phyloP scores from a whole-genome alignment of 2,888 invertebrate genomes.

The Diarsia dahlii region DNA sequence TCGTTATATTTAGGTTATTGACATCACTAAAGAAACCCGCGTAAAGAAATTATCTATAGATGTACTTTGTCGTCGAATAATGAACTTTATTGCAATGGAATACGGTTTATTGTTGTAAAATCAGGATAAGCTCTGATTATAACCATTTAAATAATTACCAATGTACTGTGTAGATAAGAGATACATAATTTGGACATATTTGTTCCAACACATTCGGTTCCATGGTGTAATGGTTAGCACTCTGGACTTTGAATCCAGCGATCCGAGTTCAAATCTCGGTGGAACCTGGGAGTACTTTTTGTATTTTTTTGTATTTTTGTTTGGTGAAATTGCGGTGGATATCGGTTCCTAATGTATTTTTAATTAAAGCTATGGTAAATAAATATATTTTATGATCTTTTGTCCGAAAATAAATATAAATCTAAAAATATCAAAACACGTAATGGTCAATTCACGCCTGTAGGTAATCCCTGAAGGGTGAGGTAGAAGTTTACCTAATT shows the following conservation, averaged over 20 bases:
- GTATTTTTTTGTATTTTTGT: background rate
- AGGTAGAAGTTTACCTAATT: too few species aligned
- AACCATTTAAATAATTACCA: slow-evolving; percentile 21
- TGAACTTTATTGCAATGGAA: background rate
- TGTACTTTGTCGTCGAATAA: slow-evolving; percentile 1
- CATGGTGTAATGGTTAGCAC: slow-evolving; percentile 96
- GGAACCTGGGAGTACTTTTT: slow-evolving; percentile 88
- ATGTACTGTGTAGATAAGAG: slow-evolving; percentile 15
- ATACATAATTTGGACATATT: slow-evolving; percentile 14
- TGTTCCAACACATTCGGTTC: slow-evolving; percentile 84
- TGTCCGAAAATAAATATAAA: background rate
- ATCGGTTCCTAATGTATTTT: background rate
- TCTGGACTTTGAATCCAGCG: slow-evolving; percentile 96
- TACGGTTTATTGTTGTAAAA: slow-evolving; percentile 20
- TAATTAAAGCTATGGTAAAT: background rate
- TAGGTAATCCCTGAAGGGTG: background rate
- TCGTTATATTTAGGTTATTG: slow-evolving; percentile 25
- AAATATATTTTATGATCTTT: background rate
- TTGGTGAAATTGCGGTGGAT: background rate
- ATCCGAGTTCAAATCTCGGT: slow-evolving; percentile 96
- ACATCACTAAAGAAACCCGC: slow-evolving; percentile 10
- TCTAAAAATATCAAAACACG: too few species aligned
- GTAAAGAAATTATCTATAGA: background rate
- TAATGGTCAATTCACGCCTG: background rate
- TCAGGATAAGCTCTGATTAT: background rate